Base-by-base conservation (phyloP, 2,888 invertebrate species). In the Yponomeuta malinellus region DNA sequence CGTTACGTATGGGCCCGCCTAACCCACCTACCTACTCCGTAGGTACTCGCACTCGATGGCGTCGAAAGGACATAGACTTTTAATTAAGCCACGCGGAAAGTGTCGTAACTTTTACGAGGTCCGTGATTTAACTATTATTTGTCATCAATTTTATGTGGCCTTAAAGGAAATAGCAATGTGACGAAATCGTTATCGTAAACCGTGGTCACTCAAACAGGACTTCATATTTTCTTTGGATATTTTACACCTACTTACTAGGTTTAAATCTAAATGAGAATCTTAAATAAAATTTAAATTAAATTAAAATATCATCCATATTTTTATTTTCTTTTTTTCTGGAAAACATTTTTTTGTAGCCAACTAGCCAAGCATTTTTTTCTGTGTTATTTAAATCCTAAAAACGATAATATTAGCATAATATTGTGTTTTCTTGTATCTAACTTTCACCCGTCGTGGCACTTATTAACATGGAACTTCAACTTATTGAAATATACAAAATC, bases 41-140 rank as follows among this genome's bases (percentile, higher is more conserved):
- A 43, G 43, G 43, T 23, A 65, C 63, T 33, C 66, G 64, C 33
- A 12, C 33, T 48, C 52, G 12, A 15, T 65, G 81, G 84, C 87
- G 86, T 83, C 84, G 81, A 81, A 85, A 78, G 83, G 83, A 87
- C 88, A 87, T 89, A 89, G 88, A 89, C 87, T 90, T 91, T 91
- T 91, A 91, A 91, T 91, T 90, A 91, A 89, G 87, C 84, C 81
- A 82, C 82, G 86, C 88, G 83, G 84, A 90, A 86, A 87, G 84
- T 81, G 80, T 90, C 91, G 88, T 90, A 90, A 90, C 84, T 83
- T 88, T 91, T 90, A 91, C 87, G 91, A 90, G 81, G 79, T 80
- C 83, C 79, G 84, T 89, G 91, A 92, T 91, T 92, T 92, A 89
- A 91, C 90, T 92, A 92, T 91, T 92, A 91, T 91, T 91, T 91